These are phyloP conservation scores for Nannoperca obscura DNA, from an alignment of 2,797 vertebrate genomes.

Conservation along the genomic window DNA sequence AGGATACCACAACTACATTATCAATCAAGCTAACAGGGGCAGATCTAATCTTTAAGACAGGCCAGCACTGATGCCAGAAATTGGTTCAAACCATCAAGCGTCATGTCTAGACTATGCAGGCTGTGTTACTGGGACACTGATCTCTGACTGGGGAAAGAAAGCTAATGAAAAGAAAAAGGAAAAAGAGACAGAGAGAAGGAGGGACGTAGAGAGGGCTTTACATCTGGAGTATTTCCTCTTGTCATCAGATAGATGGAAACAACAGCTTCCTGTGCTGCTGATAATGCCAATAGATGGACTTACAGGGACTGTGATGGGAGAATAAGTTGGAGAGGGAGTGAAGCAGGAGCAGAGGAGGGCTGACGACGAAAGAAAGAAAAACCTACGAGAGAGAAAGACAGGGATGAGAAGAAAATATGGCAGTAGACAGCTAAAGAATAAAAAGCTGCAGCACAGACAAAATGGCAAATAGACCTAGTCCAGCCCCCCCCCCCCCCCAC, in stretches of 20 bases:
- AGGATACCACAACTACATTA: conserved; percentile 57
- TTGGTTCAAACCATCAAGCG: conserved; percentile 82
- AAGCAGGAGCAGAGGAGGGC: conserved; percentile 29
- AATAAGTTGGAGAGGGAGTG: conserved; percentile 38
- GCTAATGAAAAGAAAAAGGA: conserved; percentile 77
- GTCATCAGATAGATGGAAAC: conserved; percentile 92
- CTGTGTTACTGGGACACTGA: conserved; percentile 89
- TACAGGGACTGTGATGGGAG: conserved; percentile 29
- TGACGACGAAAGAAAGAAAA: conserved; percentile 12
- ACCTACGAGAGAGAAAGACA: neutral
- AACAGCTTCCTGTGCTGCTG: conserved; percentile 81
- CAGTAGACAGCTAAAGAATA: conserved; percentile 22
- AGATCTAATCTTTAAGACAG: conserved; percentile 77
- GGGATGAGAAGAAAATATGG: conserved; percentile 15
- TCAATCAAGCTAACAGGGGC: conserved; percentile 67
- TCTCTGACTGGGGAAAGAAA: conserved; percentile 87
- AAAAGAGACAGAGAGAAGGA: conserved; percentile 29
- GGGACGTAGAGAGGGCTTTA: conserved; percentile 86
- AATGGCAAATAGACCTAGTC: conserved; percentile 50
- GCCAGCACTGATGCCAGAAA: conserved; percentile 72
- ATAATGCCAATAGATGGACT: conserved; percentile 73
- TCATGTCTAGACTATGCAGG: conserved; percentile 83
- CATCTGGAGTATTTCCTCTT: conserved; percentile 92
- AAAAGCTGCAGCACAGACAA: conserved; percentile 55
- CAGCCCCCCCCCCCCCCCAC: neutral